phyloP scores from a whole-genome alignment of 2,113 vertebrate genomes.

The Thalassoma bifasciatum region DNA sequence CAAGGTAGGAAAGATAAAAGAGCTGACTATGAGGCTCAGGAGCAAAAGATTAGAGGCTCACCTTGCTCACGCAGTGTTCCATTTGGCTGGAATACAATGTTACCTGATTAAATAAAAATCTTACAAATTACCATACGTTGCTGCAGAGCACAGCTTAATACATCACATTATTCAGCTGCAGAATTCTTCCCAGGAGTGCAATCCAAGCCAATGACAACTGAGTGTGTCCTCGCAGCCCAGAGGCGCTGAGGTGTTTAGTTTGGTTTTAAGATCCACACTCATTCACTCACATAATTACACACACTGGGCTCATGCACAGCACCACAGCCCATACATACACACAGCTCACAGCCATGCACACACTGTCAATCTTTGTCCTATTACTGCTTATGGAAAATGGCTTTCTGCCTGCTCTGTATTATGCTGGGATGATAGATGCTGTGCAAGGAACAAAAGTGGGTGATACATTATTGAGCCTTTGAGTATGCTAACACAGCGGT shows the following conservation, averaged over 20 bases:
- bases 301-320: conserved; percentile 15
- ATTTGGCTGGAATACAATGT: conserved; percentile 60
- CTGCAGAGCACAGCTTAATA: conserved; percentile 71
- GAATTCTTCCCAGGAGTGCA: conserved; percentile 69
- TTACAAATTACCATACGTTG: conserved; percentile 72
- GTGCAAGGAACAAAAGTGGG: conserved; percentile 69
- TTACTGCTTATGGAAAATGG: conserved; percentile 67
- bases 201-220: conserved; percentile 72
- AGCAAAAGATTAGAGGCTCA: conserved; percentile 52
- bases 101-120: conserved; percentile 75
- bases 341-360: conserved; percentile 12
- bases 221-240: conserved; percentile 64
- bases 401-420: conserved; percentile 59
- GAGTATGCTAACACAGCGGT: conserved; percentile 65
- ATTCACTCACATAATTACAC: conserved; percentile 63
- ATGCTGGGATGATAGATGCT: conserved; percentile 72
- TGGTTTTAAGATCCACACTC: conserved; percentile 53
- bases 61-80: conserved; percentile 53
- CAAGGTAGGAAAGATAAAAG: conserved; percentile 35
- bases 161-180: conserved; percentile 70
- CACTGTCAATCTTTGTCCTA: conserved; percentile 67
- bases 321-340: conserved; percentile 14
- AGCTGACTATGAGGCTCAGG: conserved; percentile 16
- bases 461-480: conserved; percentile 75
- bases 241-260: conserved; percentile 70